Evolutionary conservation across 2,797 vertebrate genomes (phyloP), one percentile per base, ranked within the genome.

Genomic region (Scarus forsteni): DNA sequence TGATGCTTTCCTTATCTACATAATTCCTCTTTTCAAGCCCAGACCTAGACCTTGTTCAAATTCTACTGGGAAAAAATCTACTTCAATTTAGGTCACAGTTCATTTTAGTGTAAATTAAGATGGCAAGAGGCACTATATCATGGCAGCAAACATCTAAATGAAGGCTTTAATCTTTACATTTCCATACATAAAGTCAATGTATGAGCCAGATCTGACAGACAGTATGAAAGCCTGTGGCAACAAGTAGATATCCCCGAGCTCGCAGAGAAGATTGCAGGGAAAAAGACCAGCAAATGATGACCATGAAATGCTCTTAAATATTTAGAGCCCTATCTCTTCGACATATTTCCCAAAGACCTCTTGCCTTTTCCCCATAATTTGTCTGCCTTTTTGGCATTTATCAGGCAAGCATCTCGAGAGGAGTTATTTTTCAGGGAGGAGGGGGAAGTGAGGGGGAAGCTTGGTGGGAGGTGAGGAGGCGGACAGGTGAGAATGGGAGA

Each of bases 401-500:
- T 90, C 85, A 86, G 69, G 44, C 59, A 40, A 72, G 64, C 71
- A 62, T 64, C 75, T 65, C 70, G 44, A 3, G 14, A 12, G 52
- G 55, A 39, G 73, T 58, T 70, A 60, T 62, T 73, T 63, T 70
- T 46, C 75, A 16, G 42, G 71, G 58, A 90, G 77, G 59, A 59
- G 60, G 19, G 43, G 50, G 68, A 80, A 80, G 65, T 67, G 54
- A 76, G 66, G 81, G 50, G 15, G 42, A 55, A 75, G 60, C 12
- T 11, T 64, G 62, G 75, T 67, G 69, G 80, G 73, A 77, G 84
- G 69, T 42, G 63, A 84, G 81, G 69, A 49, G 75, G 83, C 85
- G 73, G 77, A 80, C 7, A 43, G 60, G 66, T 49, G 39, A 73
- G 48, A 66, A 74, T 70, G 59, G 64, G 80, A 81, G 42, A 70